Percentiles rank a stretch among this genome's conserved stretches.
Evolutionary conservation across 2,888 invertebrate species (phyloP).

Genomic region (Linyphia triangularis): DNA sequence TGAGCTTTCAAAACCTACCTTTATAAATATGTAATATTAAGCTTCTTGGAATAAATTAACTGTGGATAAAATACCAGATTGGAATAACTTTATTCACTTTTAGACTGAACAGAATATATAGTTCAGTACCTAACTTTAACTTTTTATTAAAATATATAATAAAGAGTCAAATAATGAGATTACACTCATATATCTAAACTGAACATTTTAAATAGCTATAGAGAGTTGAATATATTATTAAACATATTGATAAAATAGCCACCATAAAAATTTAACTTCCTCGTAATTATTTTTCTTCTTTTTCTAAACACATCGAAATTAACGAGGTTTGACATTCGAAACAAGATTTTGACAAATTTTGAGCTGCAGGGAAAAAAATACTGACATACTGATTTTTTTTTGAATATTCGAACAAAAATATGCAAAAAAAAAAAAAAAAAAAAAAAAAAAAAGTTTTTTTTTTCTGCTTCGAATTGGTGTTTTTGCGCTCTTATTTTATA

Average conservation of each 20-base stretch:
- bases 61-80: too few relatives aligned
- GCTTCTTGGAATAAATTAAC: too few relatives aligned
- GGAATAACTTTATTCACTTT: too few relatives aligned
- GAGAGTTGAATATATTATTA: background rate
- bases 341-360: constrained; percentile 5
- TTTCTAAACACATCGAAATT: constrained; percentile 10
- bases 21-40: too few relatives aligned
- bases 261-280: background rate
- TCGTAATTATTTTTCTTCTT: background rate
- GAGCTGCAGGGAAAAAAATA: background rate
- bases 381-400: background rate
- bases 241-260: background rate
- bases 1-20: too few relatives aligned
- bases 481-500: background rate
- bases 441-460: background rate
- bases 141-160: too few relatives aligned
- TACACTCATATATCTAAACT: too few relatives aligned
- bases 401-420: background rate
- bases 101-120: too few relatives aligned
- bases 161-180: too few relatives aligned
- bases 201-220: too few relatives aligned
- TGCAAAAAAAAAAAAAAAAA: background rate
- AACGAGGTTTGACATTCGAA: background rate
- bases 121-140: too few relatives aligned
- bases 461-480: background rate